Base-by-base conservation (phyloP, 30 jellyfish, hydroid and myxozoan genomes). In the Sanderia malayensis region DNA sequence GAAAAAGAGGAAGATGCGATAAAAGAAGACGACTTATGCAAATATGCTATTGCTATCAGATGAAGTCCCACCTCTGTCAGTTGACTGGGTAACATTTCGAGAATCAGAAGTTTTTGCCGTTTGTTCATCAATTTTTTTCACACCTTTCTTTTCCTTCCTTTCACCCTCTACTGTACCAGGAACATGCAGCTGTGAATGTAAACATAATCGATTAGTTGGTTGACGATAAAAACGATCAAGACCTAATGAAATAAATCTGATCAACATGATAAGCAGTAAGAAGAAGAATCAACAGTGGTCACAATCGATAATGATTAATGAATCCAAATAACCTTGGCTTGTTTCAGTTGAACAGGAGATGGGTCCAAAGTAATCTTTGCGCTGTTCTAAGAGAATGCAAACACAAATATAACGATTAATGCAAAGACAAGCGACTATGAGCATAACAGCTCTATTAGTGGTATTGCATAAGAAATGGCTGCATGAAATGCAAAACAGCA, bases 311-410 rank as follows among this genome's bases (percentile, higher is more conserved):
- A n/a, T n/a, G n/a, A n/a, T n/a, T n/a, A n/a, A n/a, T n/a, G n/a
- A n/a, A n/a, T n/a, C n/a, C n/a, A n/a, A n/a, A n/a, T n/a, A n/a
- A 78, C 89, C 64, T 58, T 78, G 31, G 59, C 44, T 47, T 78
- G 81, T 76, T 24, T 78, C 27, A 79, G 47, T 32, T 78, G 89
- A 11, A 78, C 78, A 1, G 86, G 94, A 4, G 81, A 66, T 2
- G 94, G 94, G 20, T 82, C 86, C 15, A 82, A 28, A 19, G 86
- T 70, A n/a, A 82, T 72, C 74, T 78, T 78, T 22, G 89, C 89
- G 53, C 28, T 53, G 0, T 77, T 74, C 89, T 78, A 32, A 32
- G 52, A 37, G 13, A 37, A 9, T 0, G 24, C 15, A 62, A 72
- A 31, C 66, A 78, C 89, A 1, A 82, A 82, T 0, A 78, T 78